Conservation (phyloP, 2,797 vertebrate genomes). For the Clarias laeviceps region DNA sequence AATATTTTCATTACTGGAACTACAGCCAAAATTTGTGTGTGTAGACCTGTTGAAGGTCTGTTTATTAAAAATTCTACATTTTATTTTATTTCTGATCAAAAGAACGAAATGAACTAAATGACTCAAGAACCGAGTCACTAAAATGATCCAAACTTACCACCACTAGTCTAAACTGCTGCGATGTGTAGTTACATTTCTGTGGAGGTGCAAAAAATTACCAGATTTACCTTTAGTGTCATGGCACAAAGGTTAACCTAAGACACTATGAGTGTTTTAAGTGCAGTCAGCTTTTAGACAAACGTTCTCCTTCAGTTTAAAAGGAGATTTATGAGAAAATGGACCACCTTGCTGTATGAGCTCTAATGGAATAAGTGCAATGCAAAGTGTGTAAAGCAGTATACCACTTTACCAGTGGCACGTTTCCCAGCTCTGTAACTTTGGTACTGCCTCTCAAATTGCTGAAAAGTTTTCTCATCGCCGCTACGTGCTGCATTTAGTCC, state of each 20-base stretch:
- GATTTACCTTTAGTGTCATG: not conserved
- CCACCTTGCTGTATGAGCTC: not conserved
- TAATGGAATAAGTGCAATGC: not conserved
- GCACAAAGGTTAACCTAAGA: not conserved
- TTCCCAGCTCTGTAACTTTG: not conserved
- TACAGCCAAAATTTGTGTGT: too few relatives aligned
- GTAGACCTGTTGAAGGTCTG: too few relatives aligned
- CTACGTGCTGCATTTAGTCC: not conserved
- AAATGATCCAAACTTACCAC: too few relatives aligned
- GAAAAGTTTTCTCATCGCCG: not conserved
- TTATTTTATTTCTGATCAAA: too few relatives aligned
- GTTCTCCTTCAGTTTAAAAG: not conserved
- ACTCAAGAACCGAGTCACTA: too few relatives aligned
- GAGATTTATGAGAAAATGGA: not conserved
- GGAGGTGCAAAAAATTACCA: not conserved
- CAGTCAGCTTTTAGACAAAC: not conserved
- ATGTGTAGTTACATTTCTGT: too few relatives aligned
- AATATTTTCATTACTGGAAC: too few relatives aligned
- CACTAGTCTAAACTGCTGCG: too few relatives aligned
- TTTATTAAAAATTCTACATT: too few relatives aligned
- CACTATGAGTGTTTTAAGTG: not conserved
- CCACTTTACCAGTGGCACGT: not conserved
- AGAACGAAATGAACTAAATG: too few relatives aligned
- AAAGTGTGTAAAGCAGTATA: not conserved
- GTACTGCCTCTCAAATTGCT: not conserved